Base-by-base conservation (phyloP, 2,113 vertebrate genomes). In the Picathartes gymnocephalus region DNA sequence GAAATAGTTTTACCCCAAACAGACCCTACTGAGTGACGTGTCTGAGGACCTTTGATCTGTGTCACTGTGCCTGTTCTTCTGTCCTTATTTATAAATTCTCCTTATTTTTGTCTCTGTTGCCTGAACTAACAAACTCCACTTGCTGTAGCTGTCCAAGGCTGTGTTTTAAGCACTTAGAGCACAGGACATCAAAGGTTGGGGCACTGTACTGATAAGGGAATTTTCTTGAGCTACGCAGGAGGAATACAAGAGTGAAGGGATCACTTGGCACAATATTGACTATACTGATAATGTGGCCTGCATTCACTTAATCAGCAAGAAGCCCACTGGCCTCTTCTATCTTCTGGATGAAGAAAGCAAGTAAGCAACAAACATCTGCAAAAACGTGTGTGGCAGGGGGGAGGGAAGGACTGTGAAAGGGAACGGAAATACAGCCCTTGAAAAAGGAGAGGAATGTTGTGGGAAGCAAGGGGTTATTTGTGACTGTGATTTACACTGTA, bases 291-390 rank as follows among this genome's bases (percentile, higher is more conserved):
- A 99, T 1, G 99, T 99, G 84, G 99, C 99, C 95, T 99, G 99
- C 90, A 99, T 99, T 96, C 99, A 99, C 84, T 98, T 99, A 73
- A 99, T 99, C 98, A 99, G 99, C 98, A 99, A 99, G 98, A 99
- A 99, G 71, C 99, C 99, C 88, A 99, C 99, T 0, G 99, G 99
- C 44, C 98, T 99, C 87, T 98, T 99, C 85, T 99, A 99, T 97
- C 98, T 99, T 84, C 98, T 99, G 88, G 99, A 99, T 47, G 99
- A 99, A 97, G 99, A 99, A 98, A 99, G 99, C 99, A 99, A 99
- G 99, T 99, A 98, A 97, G 99, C 94, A 42, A 73, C n/a, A 77
- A 64, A 31, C 24, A 86, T 93, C 66, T 92, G 81, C 3, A 47
- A 70, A 81, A 30, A 48, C 33, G 9, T 5, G 6, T 54, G 33